Conservation (phyloP, 2,888 invertebrate species). For the Lepidochrysops patricia region DNA sequence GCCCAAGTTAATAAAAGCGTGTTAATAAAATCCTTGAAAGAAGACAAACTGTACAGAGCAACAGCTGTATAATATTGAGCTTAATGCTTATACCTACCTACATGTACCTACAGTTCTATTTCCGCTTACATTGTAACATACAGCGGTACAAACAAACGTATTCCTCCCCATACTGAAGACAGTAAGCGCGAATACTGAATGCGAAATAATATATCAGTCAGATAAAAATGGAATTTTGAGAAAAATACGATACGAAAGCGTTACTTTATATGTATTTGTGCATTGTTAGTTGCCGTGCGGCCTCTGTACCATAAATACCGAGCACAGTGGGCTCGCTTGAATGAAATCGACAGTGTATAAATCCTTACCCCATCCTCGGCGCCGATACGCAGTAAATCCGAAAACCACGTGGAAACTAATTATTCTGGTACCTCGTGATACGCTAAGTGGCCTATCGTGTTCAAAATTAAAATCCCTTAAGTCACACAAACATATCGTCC, state of each 20-base stretch:
- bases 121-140: no score
- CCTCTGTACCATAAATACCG: slow-evolving; percentile 59
- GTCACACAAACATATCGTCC: not conserved
- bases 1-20: no score
- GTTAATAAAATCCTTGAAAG: no score
- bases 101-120: no score
- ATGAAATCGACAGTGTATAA: slow-evolving; percentile 41
- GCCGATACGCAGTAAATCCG: slow-evolving; percentile 59
- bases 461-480: slow-evolving; percentile 20
- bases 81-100: no score
- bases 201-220: slow-evolving; percentile 28
- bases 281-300: slow-evolving; percentile 53
- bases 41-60: no score
- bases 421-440: slow-evolving; percentile 19
- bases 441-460: slow-evolving; percentile 72
- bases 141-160: not conserved
- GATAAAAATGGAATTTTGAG: slow-evolving; percentile 50
- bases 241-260: slow-evolving; percentile 58
- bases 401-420: slow-evolving; percentile 52
- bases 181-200: slow-evolving; percentile 18
- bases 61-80: no score
- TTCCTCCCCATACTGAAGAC: not conserved
- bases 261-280: slow-evolving; percentile 58
- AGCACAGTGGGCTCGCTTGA: slow-evolving; percentile 56
- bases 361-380: slow-evolving; percentile 49